Base-by-base conservation (phyloP, 2,113 vertebrate genomes). In the Limnothrissa miodon region DNA sequence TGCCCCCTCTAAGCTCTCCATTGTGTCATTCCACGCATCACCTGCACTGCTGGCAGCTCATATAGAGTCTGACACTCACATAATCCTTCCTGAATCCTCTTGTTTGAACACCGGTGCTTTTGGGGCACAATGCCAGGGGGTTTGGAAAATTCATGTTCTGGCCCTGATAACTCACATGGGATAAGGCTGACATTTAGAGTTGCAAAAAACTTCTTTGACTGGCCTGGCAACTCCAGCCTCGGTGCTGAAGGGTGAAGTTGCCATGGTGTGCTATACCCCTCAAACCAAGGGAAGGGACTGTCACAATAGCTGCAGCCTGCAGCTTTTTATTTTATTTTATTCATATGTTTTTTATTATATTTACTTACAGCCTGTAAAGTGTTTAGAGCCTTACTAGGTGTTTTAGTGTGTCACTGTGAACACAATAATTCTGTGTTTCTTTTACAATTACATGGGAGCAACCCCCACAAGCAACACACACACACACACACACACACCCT, bases 111-210 rank as follows among this genome's bases (percentile, higher is more conserved):
- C 79, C 81, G 84, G 81, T 78, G 82, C 82, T 86, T 84, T 84
- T 83, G 36, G 70, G 81, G 78, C 51, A 85, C 70, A 0, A 80
- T 79, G 84, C 80, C 83, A 85, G 51, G 53, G 11, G 42, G n/a
- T n/a, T 78, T 48, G 85, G 80, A 53, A 70, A 88, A 84, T 86
- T 86, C 87, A 81, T 83, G 56, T 82, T 87, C 82, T 82, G 78
- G 74, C 17, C 51, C 45, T 5, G 83, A 78, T n/a, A 70, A 79
- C 78, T 84, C 62, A 83, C 83, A 81, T 80, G 78, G 56, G 81
- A 45, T 36, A 56, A 45, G 48, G 70, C 39, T 86, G 85, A 86
- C 85, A 83, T 82, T 84, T 86, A 84, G 81, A 86, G 79, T 42
- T 25, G 79, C 53, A 79, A 62, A 87, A 84, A 84, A 80, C 42